Base-by-base conservation (phyloP, 1,140 invertebrate species). In the Brachionus plicatilis region DNA sequence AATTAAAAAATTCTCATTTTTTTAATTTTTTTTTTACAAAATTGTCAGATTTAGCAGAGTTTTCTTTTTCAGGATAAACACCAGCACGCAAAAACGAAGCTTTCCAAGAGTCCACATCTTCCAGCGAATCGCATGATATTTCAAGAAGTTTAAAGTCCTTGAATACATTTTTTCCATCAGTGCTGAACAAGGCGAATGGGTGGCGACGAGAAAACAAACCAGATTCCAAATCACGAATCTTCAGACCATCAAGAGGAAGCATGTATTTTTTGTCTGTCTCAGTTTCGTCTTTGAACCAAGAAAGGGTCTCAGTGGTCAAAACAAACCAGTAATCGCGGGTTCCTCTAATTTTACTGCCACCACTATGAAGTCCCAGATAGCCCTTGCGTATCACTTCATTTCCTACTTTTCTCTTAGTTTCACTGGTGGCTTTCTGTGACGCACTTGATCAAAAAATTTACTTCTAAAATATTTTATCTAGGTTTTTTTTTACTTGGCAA, bases 91-190 rank as follows among this genome's bases (percentile, higher is more conserved):
- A 91, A 91, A 99, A 98, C 2, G 96, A 98, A 1, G 98, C 97
- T 90, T 99, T 99, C 98, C 98, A 99, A 6, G 96, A 97, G 90
- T 99, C 98, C n/a, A 99, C 95, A 86, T 99, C 97, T 88, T 99
- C 98, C 88, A 97, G 94, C 70, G 93, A 98, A 90, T 98, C 96
- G 88, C 96, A 98, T 76, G 96, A 97, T 88, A 99, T 92, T 90
- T 99, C 97, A 56, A 98, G 91, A 90, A 96, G 94, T 90, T 98
- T 98, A 90, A 95, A 97, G 90, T 98, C 96, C 92, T 97, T 97
- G 90, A 96, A 97, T 76, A 97, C 95, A 89, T 97, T 97, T 85
- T 89, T 90, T 8, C 72, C 72, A 29, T 99, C 97, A 6, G 95
- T 95, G 92, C 97, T 98, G 92, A 99, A 99, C 70, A 99, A 92